These are phyloP conservation scores for Drosophila tropicalis DNA, from an alignment of 1,140 invertebrate species.

Conservation along the genomic window DNA sequence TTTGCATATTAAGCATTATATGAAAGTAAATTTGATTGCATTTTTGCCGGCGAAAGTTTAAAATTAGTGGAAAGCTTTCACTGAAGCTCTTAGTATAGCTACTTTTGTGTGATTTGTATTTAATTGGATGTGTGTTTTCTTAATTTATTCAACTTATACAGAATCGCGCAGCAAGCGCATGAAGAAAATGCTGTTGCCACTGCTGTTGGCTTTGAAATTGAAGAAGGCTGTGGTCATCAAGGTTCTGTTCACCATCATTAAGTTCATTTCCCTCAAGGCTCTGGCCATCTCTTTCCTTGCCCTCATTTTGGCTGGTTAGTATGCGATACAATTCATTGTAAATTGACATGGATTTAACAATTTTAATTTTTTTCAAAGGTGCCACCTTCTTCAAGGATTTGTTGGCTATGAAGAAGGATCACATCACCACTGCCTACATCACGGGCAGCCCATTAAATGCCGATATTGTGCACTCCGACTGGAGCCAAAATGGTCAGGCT, in stretches of 20 bases:
- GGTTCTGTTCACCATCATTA: constrained; percentile 86
- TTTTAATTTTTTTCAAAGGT: constrained; percentile 39
- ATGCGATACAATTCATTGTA: constrained; percentile 39
- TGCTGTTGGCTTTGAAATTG: constrained; percentile 86
- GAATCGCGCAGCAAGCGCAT: constrained; percentile 86
- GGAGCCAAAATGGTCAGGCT: constrained; percentile 82
- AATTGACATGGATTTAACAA: neutral
- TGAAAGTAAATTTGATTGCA: constrained; percentile 36
- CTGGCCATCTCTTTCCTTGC: constrained; percentile 87
- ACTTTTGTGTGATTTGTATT: constrained; percentile 40
- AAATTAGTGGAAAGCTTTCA: constrained; percentile 30
- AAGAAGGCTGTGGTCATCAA: constrained; percentile 87
- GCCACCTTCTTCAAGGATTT: constrained; percentile 83
- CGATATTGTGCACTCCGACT: constrained; percentile 82
- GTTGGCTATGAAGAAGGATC: constrained; percentile 83
- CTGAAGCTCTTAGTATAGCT: constrained; percentile 17
- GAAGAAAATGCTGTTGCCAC: constrained; percentile 86
- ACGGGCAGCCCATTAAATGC: constrained; percentile 82
- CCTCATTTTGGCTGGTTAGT: constrained; percentile 84
- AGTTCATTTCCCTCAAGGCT: constrained; percentile 87
- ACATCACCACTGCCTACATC: constrained; percentile 83
- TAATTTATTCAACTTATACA: constrained; percentile 67
- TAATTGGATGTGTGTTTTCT: constrained; percentile 16
- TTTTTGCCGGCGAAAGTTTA: constrained; percentile 29
- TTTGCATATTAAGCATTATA: constrained; percentile 33